Conservation (phyloP, 1,140 invertebrate species). For the Drosophila jambulina region DNA sequence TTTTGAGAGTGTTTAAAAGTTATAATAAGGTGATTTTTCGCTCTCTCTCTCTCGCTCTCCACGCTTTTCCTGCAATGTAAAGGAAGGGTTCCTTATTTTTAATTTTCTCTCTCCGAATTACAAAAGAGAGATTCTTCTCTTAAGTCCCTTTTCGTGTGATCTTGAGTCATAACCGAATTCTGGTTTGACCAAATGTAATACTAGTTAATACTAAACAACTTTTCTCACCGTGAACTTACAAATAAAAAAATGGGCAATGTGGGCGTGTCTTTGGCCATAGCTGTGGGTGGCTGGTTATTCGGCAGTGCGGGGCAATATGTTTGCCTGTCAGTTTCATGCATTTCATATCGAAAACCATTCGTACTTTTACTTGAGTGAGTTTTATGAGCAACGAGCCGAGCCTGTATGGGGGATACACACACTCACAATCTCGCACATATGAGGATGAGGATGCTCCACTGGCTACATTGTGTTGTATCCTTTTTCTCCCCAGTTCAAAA, state of each 20-base stretch:
- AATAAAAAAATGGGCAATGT: background rate
- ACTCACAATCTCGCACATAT: background rate
- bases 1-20: background rate
- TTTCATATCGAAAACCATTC: slow-evolving; percentile 83
- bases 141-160: background rate
- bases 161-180: background rate
- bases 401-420: slow-evolving; percentile 59
- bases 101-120: background rate
- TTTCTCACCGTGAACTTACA: slow-evolving; percentile 1
- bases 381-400: slow-evolving; percentile 76
- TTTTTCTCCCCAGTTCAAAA: slow-evolving; percentile 35
- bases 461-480: slow-evolving; percentile 70
- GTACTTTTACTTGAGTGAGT: slow-evolving; percentile 83
- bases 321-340: slow-evolving; percentile 82
- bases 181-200: too few relatives aligned
- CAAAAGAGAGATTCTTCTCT: background rate
- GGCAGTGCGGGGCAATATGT: slow-evolving; percentile 77
- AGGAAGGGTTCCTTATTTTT: background rate
- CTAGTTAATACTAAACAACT: background rate
- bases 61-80: background rate
- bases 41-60: background rate
- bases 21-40: background rate
- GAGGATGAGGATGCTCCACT: slow-evolving; percentile 67
- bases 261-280: slow-evolving; percentile 30
- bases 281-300: slow-evolving; percentile 31